These are phyloP conservation scores for Saturnia japonica DNA, from an alignment of 2,888 invertebrate species.

Conservation along the genomic window DNA sequence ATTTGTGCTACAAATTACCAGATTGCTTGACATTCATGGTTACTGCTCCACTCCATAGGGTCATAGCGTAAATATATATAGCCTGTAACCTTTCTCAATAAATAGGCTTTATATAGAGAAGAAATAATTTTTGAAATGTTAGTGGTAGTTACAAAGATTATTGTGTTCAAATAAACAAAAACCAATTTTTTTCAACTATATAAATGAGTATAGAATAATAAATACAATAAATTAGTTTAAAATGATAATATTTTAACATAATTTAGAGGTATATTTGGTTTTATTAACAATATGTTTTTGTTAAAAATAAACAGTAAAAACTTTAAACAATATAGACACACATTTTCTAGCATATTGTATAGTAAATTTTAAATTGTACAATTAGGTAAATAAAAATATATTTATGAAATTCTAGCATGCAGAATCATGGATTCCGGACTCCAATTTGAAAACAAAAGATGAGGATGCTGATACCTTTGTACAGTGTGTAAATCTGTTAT, in stretches of 20 bases:
- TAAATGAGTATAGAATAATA: too few species aligned
- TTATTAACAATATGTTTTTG: not conserved
- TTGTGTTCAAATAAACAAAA: too few species aligned
- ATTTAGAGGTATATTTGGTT: not conserved
- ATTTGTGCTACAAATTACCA: too few species aligned
- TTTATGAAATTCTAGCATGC: conserved; percentile 59
- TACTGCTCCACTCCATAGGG: too few species aligned
- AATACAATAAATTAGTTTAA: not conserved
- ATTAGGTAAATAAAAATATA: not conserved
- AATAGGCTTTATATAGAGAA: too few species aligned
- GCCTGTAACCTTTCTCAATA: too few species aligned
- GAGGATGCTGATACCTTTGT: conserved; percentile 85
- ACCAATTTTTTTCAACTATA: too few species aligned
- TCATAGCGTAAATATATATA: too few species aligned
- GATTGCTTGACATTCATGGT: too few species aligned
- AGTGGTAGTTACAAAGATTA: too few species aligned
- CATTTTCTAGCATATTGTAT: not conserved
- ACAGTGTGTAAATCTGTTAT: conserved; percentile 85
- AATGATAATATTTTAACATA: not conserved
- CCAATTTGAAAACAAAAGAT: conserved; percentile 66
- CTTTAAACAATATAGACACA: not conserved
- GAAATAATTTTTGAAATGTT: too few species aligned
- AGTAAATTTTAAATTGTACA: not conserved
- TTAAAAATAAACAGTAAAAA: not conserved
- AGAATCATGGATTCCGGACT: conserved; percentile 77